Percentiles rank a stretch among this genome's conserved stretches.
Evolutionary conservation across 1,140 invertebrate species (phyloP).

Genomic region (Cataglyphis hispanica): DNA sequence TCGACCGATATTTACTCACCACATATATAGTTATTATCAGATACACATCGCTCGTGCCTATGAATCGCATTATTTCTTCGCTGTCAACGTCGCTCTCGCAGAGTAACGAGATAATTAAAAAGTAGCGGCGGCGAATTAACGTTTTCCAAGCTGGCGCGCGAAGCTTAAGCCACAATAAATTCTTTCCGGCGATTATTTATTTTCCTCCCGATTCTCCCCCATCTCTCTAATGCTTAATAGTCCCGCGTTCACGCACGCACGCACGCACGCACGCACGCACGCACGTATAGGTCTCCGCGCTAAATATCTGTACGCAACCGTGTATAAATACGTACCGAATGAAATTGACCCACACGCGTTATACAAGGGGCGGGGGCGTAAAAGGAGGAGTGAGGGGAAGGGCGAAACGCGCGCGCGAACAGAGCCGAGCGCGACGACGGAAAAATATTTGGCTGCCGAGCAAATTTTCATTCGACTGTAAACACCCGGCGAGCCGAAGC

Average conservation of each 20-base stretch:
- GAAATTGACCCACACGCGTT: conserved; percentile 63
- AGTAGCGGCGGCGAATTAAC: conserved; percentile 47
- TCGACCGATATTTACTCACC: conserved; percentile 37
- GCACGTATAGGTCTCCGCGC: conserved; percentile 47
- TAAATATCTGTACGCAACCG: conserved; percentile 59
- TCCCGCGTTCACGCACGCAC: conserved; percentile 16
- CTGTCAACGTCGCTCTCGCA: conserved; percentile 48
- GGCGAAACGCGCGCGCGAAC: conserved; percentile 17
- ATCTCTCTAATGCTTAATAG: background rate
- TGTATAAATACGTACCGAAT: conserved; percentile 58
- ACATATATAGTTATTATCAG: conserved; percentile 8
- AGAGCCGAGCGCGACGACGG: conserved; percentile 54
- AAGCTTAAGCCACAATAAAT: conserved; percentile 77
- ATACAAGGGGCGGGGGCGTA: background rate
- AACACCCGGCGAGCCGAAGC: conserved; percentile 74
- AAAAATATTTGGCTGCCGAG: conserved; percentile 77
- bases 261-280: conserved; percentile 45
- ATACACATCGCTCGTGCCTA: conserved; percentile 31
- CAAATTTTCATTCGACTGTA: conserved; percentile 78
- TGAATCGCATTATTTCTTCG: conserved; percentile 45
- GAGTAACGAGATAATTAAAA: conserved; percentile 58
- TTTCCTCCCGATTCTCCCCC: conserved; percentile 36
- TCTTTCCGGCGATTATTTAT: conserved; percentile 75
- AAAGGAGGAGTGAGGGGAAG: conserved; percentile 1
- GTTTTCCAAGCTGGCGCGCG: conserved; percentile 57